Base-by-base conservation (phyloP, 2,113 vertebrate species). In the Onychostoma macrolepis region DNA sequence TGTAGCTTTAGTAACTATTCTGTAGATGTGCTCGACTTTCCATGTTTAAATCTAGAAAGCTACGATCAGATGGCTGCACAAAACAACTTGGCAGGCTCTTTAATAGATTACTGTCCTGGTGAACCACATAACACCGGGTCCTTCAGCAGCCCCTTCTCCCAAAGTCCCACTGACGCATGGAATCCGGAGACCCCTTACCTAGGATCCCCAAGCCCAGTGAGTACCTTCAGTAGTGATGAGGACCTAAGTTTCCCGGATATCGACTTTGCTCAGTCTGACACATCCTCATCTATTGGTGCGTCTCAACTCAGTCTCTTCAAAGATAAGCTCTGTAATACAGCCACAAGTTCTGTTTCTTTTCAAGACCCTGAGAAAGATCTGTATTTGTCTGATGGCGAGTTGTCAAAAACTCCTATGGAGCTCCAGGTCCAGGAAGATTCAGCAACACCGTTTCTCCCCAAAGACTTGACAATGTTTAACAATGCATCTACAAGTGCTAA, bases 61-160 rank as follows among this genome's bases (percentile, higher is more conserved):
- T 96, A 94, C 36, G 94, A 95, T 67, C 95, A 95, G 58, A 77
- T 88, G 3, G 83, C 87, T 76, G 90, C 94, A 11, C 95, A 94
- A 89, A 94, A 89, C 85, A 94, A 92, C 7, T 93, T 96, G 33
- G 92, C 92, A 4, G 94, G 90, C 1, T 91, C 95, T 24, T 93
- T 95, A 0, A 93, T 94, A 0, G 95, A 95, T 38, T 92, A 95
- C 71, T 96, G 94, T 75, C 92, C 93, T 0, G 89, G 94, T 19
- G 94, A 96, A 58, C 93, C 94, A 10, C 93, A 93, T 19, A 91
- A 89, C 58, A 93, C 94, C 0, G 95, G 94, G 28, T 95, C 95
- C 15, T 95, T 96, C 81, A 95, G 92, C 87, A 95, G 94, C 45
- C 94, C 95, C 21, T 94, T 96, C 71, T 94, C 95, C 15, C 95